Percentiles rank a stretch among this genome's conserved stretches.
phyloP scores from a whole-genome alignment of 2,888 invertebrate species.

The Charanyca ferruginea region DNA sequence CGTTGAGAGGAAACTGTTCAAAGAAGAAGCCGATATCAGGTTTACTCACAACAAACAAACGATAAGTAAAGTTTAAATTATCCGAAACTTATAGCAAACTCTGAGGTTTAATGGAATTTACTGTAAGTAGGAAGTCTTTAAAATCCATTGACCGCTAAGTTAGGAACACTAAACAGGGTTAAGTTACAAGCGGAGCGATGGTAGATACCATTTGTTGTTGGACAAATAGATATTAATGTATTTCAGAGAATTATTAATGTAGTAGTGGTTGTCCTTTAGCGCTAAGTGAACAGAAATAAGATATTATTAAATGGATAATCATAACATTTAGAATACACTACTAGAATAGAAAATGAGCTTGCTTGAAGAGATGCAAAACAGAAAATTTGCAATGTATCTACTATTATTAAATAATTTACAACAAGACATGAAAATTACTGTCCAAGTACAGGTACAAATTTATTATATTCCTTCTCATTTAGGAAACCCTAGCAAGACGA shows the following conservation, averaged over 20 bases:
- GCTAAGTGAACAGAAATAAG: not conserved
- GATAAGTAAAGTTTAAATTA: slow-evolving; percentile 57
- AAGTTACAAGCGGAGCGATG: slow-evolving; percentile 47
- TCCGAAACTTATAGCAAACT: slow-evolving; percentile 55
- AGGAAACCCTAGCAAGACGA: not conserved
- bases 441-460: not conserved
- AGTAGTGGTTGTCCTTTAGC: not conserved
- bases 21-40: slow-evolving; percentile 14
- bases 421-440: not conserved
- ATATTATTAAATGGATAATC: slow-evolving; percentile 9
- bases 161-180: slow-evolving; percentile 41
- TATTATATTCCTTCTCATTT: not conserved
- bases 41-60: slow-evolving; percentile 31
- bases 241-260: slow-evolving; percentile 30
- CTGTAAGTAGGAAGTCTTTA: slow-evolving; percentile 65
- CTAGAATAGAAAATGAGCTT: not conserved
- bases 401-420: no score
- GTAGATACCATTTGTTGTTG: slow-evolving; percentile 10
- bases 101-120: slow-evolving; percentile 64
- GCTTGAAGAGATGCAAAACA: not conserved
- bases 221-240: not conserved
- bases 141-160: slow-evolving; percentile 69
- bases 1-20: slow-evolving; percentile 10
- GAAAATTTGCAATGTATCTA: no score
- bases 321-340: not conserved